Conservation (phyloP, 2,797 vertebrate genomes). For the Yasuhikotakia modesta region DNA sequence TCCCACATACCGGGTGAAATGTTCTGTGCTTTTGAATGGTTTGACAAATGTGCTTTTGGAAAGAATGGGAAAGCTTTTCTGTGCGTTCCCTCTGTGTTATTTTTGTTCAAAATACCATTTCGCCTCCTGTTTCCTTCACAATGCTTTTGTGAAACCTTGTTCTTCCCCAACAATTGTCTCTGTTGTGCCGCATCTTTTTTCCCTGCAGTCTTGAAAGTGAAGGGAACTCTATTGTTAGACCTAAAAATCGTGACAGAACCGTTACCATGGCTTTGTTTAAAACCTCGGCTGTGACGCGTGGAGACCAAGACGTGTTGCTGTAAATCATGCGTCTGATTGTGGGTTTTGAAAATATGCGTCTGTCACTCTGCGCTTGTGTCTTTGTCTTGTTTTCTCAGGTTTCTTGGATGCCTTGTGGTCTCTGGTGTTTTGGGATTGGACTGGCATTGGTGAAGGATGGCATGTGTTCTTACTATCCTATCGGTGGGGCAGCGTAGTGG, state of each 20-base stretch:
- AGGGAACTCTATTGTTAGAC: conserved; percentile 50
- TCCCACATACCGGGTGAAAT: not conserved
- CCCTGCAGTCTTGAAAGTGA: conserved; percentile 33
- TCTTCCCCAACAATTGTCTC: conserved; percentile 30
- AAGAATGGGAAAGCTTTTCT: conserved; percentile 22
- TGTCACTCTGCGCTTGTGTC: conserved; percentile 19
- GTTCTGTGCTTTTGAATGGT: not conserved
- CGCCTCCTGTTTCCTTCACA: conserved; percentile 15
- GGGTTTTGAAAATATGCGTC: conserved; percentile 37
- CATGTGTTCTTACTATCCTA: conserved; percentile 67
- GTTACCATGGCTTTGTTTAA: conserved; percentile 46
- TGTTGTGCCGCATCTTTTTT: conserved; percentile 19
- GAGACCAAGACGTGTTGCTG: conserved; percentile 33
- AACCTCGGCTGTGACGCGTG: conserved; percentile 4
- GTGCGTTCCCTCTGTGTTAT: conserved; percentile 1
- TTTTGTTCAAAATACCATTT: conserved; percentile 31
- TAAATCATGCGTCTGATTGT: conserved; percentile 32
- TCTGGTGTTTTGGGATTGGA: conserved; percentile 62
- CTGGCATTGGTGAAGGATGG: conserved; percentile 65
- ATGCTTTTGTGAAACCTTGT: conserved; percentile 29
- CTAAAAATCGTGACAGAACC: conserved; percentile 50
- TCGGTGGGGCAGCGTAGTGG: conserved; percentile 72
- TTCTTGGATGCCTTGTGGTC: conserved; percentile 27
- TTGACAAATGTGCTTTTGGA: conserved; percentile 13
- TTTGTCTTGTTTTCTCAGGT: conserved; percentile 29